Base-by-base conservation (phyloP, 1,140 invertebrate genomes). In the Rhagoletis pomonella region DNA sequence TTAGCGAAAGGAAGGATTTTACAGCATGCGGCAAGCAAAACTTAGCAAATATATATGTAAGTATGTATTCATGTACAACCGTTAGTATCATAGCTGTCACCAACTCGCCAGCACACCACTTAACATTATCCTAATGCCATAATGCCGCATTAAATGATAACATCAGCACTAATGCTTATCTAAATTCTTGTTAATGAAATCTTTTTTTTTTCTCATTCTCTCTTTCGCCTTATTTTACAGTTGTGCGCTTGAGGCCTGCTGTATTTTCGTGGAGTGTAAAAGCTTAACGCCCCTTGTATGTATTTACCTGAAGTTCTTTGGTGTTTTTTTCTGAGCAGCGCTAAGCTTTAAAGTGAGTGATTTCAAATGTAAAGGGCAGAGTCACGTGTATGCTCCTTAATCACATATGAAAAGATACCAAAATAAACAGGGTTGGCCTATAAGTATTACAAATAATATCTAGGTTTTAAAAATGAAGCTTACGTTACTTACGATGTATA, bases 141-240 rank as follows among this genome's bases (percentile, higher is more conserved):
- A 85, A 85, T 85, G 59, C 59, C 58, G 59, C 4, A 84, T 81
- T 85, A 87, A 84, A 87, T 58, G 87, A 81, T 89, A 88, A 88
- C 88, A 89, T 89, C 90, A 89, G 86, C 89, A 89, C 89, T 90
- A 89, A 90, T 88, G 89, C 87, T 89, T 90, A 90, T 90, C 89
- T 90, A 89, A 89, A 89, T 89, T 89, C 88, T 88, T 89, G 89
- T 90, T 90, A 90, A 89, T 90, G 89, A 90, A 90, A 90, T 89
- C 88, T 89, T 84, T 87, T 60, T 12, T 6, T 67, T 67, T 39
- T 55, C 9, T 19, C 73, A 44, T 42, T 81, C 73, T 50, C 17
- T 50, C 17, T 50, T n/a, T 50, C 17, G 17, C 73, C 19, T 58
- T 5, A 6, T 81, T 81, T 81, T 50, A 4, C 44, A 14, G 67